These are phyloP conservation scores for Antheraea yamamai DNA, from an alignment of 2,888 invertebrate species.

Conservation along the genomic window DNA sequence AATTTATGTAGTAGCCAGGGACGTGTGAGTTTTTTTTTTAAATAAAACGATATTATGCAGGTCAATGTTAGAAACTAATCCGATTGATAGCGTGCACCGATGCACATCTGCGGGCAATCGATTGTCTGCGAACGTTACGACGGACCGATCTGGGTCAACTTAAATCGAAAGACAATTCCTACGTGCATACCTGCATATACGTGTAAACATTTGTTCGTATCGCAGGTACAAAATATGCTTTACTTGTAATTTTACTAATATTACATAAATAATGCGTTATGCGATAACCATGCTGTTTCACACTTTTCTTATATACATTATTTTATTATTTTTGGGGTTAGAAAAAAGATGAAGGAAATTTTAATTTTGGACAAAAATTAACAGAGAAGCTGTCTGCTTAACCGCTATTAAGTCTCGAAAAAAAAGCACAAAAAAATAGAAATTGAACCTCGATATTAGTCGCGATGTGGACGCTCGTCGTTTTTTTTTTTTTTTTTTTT, in stretches of 20 bases:
- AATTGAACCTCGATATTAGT: no score
- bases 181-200: constrained; percentile 11
- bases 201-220: not conserved
- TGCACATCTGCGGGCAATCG: constrained; percentile 40
- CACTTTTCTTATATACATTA: no score
- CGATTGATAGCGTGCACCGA: constrained; percentile 42
- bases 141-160: constrained; percentile 28
- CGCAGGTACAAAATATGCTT: not conserved
- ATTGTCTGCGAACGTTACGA: constrained; percentile 28
- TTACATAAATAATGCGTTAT: no score
- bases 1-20: not conserved
- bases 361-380: no score
- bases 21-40: not conserved
- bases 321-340: no score
- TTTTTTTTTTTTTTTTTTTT: no score
- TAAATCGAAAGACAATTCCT: constrained; percentile 26
- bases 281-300: no score
- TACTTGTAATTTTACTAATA: not conserved
- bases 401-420: no score
- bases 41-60: constrained; percentile 3
- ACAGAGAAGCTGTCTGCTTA: no score
- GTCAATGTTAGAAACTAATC: constrained; percentile 13
- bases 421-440: no score
- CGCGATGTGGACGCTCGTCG: no score
- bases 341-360: no score